Evolutionary conservation across 1,140 invertebrate genomes (phyloP).

Genomic region (Gonioctena quinquepunctata): DNA sequence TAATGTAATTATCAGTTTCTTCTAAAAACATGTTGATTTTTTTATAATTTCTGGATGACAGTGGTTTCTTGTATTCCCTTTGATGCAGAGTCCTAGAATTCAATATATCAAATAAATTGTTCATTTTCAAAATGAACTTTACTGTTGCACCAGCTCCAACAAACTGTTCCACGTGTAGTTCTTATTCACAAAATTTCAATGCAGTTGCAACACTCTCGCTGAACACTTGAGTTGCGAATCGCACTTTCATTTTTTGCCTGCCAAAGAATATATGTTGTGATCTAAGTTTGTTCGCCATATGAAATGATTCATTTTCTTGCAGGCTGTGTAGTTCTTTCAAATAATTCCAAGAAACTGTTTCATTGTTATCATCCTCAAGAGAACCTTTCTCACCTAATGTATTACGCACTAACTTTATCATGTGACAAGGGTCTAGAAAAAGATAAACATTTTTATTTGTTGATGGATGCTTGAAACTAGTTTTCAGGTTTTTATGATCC

Average conservation of each 20-base stretch:
- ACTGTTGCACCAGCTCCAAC: neutral
- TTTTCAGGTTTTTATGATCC: constrained; percentile 12
- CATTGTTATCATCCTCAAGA: neutral
- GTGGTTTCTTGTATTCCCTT: constrained; percentile 20
- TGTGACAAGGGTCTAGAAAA: constrained; percentile 19
- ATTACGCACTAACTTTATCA: constrained; percentile 26
- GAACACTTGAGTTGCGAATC: constrained; percentile 19
- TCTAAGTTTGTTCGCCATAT: constrained; percentile 17
- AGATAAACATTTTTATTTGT: constrained; percentile 17
- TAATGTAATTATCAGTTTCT: constrained; percentile 20
- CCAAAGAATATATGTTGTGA: constrained; percentile 19
- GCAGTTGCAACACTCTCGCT: constrained; percentile 25
- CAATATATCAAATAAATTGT: constrained; percentile 30
- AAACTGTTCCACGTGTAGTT: too few relatives aligned
- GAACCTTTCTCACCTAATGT: neutral
- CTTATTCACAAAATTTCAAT: constrained; percentile 18
- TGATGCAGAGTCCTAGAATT: constrained; percentile 33
- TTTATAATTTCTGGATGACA: constrained; percentile 13
- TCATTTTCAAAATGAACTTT: constrained; percentile 12
- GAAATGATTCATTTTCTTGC: constrained; percentile 17
- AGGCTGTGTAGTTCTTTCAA: constrained; percentile 1
- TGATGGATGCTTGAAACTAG: constrained; percentile 10
- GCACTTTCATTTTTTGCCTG: constrained; percentile 26
- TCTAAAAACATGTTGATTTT: constrained; percentile 22
- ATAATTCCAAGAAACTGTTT: constrained; percentile 14